Conservation (phyloP, 2,797 vertebrate genomes). For the Apodemus agrarius region DNA sequence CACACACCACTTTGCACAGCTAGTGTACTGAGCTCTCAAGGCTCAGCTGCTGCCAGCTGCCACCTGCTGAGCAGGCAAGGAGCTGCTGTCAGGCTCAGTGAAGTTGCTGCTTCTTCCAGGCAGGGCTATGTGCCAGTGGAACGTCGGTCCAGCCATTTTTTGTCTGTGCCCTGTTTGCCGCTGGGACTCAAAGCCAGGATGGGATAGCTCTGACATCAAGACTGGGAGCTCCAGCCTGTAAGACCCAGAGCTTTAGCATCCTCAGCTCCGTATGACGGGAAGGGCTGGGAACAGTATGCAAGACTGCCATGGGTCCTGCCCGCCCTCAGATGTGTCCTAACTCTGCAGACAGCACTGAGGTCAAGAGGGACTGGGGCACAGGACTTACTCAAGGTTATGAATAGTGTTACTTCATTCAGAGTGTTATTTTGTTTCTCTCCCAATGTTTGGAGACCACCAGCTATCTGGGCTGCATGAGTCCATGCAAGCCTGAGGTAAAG, state of each 20-base stretch:
- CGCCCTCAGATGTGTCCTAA: slow-evolving; percentile 8
- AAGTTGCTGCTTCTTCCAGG: slow-evolving; percentile 78
- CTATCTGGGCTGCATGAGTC: slow-evolving; percentile 52
- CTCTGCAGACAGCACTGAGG: slow-evolving; percentile 24
- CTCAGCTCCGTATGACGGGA: slow-evolving; percentile 30
- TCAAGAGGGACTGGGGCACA: slow-evolving; percentile 6
- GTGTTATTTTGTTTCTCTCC: slow-evolving; percentile 73
- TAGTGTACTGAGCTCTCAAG: slow-evolving; percentile 92
- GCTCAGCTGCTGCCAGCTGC: slow-evolving; percentile 69
- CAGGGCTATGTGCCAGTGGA: slow-evolving; percentile 77
- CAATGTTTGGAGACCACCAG: slow-evolving; percentile 64
- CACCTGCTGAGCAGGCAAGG: slow-evolving; percentile 51
- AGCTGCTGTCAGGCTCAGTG: slow-evolving; percentile 64
- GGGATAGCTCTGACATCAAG: slow-evolving; percentile 48
- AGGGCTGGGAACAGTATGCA: slow-evolving; percentile 21
- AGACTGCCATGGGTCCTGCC: neutral
- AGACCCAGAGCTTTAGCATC: slow-evolving; percentile 49
- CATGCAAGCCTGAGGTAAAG: slow-evolving; percentile 60
- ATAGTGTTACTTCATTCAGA: slow-evolving; percentile 79
- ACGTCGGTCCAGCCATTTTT: slow-evolving; percentile 66
- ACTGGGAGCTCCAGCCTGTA: slow-evolving; percentile 67
- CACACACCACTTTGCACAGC: slow-evolving; percentile 96
- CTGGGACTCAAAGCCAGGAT: slow-evolving; percentile 65
- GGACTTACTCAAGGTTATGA: slow-evolving; percentile 60
- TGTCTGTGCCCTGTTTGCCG: slow-evolving; percentile 62